Evolutionary conservation across 2,888 invertebrate species (phyloP), one percentile per base, ranked within the genome.

Genomic region (Drosophila heteroneura): DNA sequence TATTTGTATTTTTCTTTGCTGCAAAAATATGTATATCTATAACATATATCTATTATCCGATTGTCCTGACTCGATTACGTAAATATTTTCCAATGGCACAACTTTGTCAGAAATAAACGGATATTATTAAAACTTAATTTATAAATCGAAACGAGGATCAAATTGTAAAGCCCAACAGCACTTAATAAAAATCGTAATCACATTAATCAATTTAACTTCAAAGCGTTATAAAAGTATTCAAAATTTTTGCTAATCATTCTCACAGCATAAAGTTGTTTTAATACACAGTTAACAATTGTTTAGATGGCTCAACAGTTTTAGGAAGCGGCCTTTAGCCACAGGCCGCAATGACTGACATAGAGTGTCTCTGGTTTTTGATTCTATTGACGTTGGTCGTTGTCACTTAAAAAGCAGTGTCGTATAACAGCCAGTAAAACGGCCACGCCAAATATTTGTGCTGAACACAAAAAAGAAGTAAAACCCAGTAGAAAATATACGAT

Each of bases 401-500:
- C 64, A 73, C 44, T 51, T 52, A 44, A 63, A 68, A 69, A 64
- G 44, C 58, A 41, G 65, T 58, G 47, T 74, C 67, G 64, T 70
- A 71, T 70, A 81, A 74, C 70, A 69, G 63, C 56, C 73, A 74
- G 73, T 85, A 79, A 83, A 89, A 74, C 74, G 71, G 67, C 69
- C 70, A 74, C 52, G 78, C 60, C 84, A 85, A 85, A 85, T 82
- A 85, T 85, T 85, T 88, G 78, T 78, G 80, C 49, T 64, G 67
- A 65, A 53, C 68, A 69, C 74, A 57, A 68, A 79, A 81, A 74
- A 47, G n/a, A 37, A 52, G n/a, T 30, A 39, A 53, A 10, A n/a
- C n/a, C 14, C 22, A 59, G 66, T 59, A 54, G 39, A 58, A 82
- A 74, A 75, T 81, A 10, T 72, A 71, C 75, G 77, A 76, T 69